Evolutionary conservation across 2,113 vertebrate genomes (phyloP), one percentile per base, ranked within the genome.

Genomic region (Saccopteryx bilineata): DNA sequence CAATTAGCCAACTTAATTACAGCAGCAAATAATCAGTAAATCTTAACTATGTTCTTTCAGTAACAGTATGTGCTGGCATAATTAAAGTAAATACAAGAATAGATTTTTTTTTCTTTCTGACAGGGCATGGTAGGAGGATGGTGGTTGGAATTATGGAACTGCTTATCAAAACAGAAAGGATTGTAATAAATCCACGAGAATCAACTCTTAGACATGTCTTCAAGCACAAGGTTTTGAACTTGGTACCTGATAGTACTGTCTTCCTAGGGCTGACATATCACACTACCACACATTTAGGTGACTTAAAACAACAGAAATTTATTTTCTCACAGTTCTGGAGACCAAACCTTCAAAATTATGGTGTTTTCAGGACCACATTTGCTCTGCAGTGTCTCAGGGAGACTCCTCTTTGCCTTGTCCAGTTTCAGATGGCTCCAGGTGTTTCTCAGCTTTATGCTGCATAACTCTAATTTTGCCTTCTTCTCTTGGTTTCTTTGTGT

Each of bases 1-100:
- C n/a, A 87, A 94, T 96, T 86, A 96, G 33, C 61, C 68, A 91
- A 92, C 66, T 79, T 93, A 83, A 83, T 89, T 83, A 83, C 39
- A 95, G 13, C 89, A 95, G 68, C 82, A 75, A 81, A 75, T 89
- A 94, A 79, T 79, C 54, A 71, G 58, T 72, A 79, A 87, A 75
- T 83, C 56, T 78, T 79, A 82, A 84, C 46, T 94, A 8, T 91
- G 79, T 83, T 74, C 52, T 92, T 24, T 72, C 61, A 12, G 86
- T 93, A 83, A 89, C 23, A 74, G 56, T 66, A 8, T 61, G 63
- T 84, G 71, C 65, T 80, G n/a, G 58, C 71, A 90, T 46, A 63
- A 50, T 78, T 91, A 86, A 93, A 94, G 78, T 93, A 92, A 93
- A 95, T 39, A 52, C 7, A 95, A 83, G 72, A 91, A 85, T 21